Conservation (phyloP, 2,113 vertebrate species). For the Spea multiplicata region DNA sequence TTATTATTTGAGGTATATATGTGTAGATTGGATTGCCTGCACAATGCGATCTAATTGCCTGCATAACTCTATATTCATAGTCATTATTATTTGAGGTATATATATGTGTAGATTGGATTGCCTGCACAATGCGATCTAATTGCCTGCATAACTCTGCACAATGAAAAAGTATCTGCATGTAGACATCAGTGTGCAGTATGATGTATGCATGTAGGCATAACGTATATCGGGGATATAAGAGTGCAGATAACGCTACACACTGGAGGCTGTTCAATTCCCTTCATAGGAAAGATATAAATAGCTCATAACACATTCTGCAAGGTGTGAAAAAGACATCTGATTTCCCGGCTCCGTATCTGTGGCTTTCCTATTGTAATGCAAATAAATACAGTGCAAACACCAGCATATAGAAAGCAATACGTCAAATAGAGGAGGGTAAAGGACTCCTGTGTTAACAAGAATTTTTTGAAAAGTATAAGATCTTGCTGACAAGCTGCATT, state of each 20-base stretch:
- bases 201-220: constrained; percentile 23
- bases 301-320: constrained; percentile 42
- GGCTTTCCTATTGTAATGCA: constrained; percentile 46
- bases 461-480: constrained; percentile 63
- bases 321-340: constrained; percentile 47
- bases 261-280: constrained; percentile 28
- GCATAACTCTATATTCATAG: background rate
- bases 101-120: background rate
- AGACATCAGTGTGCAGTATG: background rate
- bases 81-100: background rate
- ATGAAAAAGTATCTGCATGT: background rate
- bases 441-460: constrained; percentile 59
- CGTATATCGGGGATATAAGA: constrained; percentile 5
- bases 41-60: background rate
- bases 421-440: constrained; percentile 49
- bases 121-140: background rate
- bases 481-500: constrained; percentile 76
- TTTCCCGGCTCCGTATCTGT: constrained; percentile 40
- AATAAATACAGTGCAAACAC: constrained; percentile 49
- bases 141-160: background rate
- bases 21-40: background rate
- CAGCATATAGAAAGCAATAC: constrained; percentile 49
- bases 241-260: constrained; percentile 23
- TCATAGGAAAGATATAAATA: constrained; percentile 42
- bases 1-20: background rate